phyloP scores from a whole-genome alignment of 2,797 vertebrate genomes.

The Intellagama lesueurii region DNA sequence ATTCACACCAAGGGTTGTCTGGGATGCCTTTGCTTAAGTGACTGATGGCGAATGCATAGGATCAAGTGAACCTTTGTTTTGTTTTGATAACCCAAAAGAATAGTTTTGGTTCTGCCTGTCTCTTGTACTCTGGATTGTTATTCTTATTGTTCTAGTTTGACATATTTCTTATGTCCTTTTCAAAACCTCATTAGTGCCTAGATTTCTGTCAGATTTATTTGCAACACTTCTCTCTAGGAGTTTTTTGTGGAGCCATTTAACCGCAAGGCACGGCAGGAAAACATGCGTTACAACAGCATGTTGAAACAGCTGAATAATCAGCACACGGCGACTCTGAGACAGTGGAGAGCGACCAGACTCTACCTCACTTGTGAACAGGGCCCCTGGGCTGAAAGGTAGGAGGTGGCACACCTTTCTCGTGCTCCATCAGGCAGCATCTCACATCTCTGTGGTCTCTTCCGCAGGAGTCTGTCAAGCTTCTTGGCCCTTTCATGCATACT shows the following conservation, averaged over 20 bases:
- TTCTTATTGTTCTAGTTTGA: not conserved
- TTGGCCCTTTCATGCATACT: not conserved
- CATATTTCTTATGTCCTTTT: not conserved
- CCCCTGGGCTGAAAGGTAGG: slow-evolving; percentile 93
- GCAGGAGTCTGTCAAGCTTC: not conserved
- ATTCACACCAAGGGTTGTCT: not conserved
- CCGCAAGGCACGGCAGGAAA: slow-evolving; percentile 92
- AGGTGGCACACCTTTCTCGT: accelerated
- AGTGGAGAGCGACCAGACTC: slow-evolving; percentile 90
- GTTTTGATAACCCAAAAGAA: not conserved
- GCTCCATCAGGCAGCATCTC: not conserved
- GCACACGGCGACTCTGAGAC: slow-evolving; percentile 84
- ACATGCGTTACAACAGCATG: slow-evolving; percentile 94
- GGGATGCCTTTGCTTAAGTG: not conserved
- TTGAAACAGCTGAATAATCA: slow-evolving; percentile 92
- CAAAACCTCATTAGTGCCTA: not conserved
- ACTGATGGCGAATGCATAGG: not conserved
- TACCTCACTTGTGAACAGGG: slow-evolving; percentile 91
- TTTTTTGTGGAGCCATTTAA: slow-evolving; percentile 94
- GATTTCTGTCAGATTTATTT: not conserved
- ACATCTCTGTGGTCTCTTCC: too few relatives aligned
- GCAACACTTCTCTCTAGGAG: slow-evolving; percentile 78
- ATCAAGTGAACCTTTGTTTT: not conserved
- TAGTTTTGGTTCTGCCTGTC: not conserved
- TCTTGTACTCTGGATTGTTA: not conserved